A percentile compares a stretch with the other conserved stretches of the same genome.
Conservation (phyloP, 2,888 invertebrate genomes). For the Yponomeuta malinellus region DNA sequence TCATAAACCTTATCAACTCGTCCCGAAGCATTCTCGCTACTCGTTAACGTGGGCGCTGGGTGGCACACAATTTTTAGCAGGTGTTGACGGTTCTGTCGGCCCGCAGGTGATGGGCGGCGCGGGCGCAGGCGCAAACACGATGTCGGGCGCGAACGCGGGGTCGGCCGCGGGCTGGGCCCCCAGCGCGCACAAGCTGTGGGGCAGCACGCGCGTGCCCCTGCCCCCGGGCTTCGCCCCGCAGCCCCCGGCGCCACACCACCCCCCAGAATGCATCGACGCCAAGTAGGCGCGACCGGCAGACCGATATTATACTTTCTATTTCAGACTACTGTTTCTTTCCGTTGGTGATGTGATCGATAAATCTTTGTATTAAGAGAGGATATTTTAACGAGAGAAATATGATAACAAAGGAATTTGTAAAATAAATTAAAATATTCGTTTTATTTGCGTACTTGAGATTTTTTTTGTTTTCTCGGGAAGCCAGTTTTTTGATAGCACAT, state of each 20-base stretch:
- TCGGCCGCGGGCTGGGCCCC: slow-evolving; percentile 22
- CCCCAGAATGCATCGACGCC: slow-evolving; percentile 72
- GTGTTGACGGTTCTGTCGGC: background rate
- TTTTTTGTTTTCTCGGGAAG: background rate
- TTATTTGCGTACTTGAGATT: slow-evolving; percentile 44
- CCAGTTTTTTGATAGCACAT: background rate
- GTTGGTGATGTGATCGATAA: slow-evolving; percentile 70
- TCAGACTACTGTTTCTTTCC: slow-evolving; percentile 47
- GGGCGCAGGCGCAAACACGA: background rate
- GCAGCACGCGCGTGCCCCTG: slow-evolving; percentile 43
- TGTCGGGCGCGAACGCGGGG: slow-evolving; percentile 14
- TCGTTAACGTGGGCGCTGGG: background rate
- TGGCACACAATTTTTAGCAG: background rate
- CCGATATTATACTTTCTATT: slow-evolving; percentile 42
- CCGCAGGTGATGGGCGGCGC: slow-evolving; percentile 15
- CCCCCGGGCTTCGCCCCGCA: slow-evolving; percentile 67
- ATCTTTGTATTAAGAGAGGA: slow-evolving; percentile 74
- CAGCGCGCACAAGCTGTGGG: slow-evolving; percentile 33
- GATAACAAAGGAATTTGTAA: slow-evolving; percentile 75
- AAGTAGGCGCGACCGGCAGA: slow-evolving; percentile 35
- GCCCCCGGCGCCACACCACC: slow-evolving; percentile 42
- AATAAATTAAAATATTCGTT: slow-evolving; percentile 75
- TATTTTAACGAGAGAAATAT: slow-evolving; percentile 76
- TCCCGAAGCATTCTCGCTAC: no score
- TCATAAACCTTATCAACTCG: no score